Conservation (phyloP, 2,888 invertebrate species). For the Xestia rhomboidea region DNA sequence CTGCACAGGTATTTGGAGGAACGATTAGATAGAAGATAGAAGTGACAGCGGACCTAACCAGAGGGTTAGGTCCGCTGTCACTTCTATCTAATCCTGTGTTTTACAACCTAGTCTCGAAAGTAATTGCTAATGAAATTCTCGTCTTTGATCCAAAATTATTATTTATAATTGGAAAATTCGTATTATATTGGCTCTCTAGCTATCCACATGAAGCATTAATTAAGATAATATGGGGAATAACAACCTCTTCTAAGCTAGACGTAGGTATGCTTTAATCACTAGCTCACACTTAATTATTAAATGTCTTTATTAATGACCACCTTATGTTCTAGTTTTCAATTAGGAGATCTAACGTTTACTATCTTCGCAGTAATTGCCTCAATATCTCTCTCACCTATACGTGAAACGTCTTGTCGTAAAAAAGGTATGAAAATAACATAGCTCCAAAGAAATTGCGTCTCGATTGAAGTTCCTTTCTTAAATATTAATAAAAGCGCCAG, state of each 20-base stretch:
- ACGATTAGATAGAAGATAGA: too few species aligned
- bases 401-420: conserved; percentile 42
- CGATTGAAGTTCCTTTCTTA: conserved; percentile 84
- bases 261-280: conserved; percentile 3
- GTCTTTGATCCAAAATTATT: not conserved
- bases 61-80: not conserved
- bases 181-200: not conserved
- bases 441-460: conserved; percentile 75
- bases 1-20: not conserved
- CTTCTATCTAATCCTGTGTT: not conserved
- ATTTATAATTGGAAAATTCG: not conserved
- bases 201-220: not conserved
- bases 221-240: not conserved
- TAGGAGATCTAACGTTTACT: conserved; percentile 8
- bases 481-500: conserved; percentile 86
- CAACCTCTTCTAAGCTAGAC: not conserved
- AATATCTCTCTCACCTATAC: conserved; percentile 26
- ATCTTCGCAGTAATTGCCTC: conserved; percentile 18
- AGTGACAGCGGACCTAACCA: too few species aligned
- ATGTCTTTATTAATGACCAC: not conserved
- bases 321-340: conserved; percentile 6
- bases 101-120: not conserved
- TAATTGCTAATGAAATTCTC: not conserved
- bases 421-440: conserved; percentile 63
- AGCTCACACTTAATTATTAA: not conserved